Base-by-base conservation (phyloP, 1,140 invertebrate genomes). In the Physella acuta region DNA sequence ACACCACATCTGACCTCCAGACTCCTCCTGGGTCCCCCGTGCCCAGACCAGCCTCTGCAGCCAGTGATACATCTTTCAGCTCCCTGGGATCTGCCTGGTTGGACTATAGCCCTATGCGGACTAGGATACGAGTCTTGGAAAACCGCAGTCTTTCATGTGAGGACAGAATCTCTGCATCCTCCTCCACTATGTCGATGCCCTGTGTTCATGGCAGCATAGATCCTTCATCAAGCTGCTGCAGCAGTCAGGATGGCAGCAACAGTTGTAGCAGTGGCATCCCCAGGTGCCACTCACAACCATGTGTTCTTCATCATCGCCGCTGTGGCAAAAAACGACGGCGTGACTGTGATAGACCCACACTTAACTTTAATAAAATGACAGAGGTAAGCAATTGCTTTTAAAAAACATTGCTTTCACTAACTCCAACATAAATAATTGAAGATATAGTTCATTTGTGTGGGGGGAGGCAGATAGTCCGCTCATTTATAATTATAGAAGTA, bases 81-180 rank as follows among this genome's bases (percentile, higher is more conserved):
- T 74, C 79, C 33, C 61, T 71, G 34, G 68, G 68, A 44, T 72
- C 71, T n/a, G 55, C 71, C 16, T 79, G 76, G 76, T 59, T 73
- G 17, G 73, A 77, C 34, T 68, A 61, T 24, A 64, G 55, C 59
- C 71, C 74, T 55, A 37, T 53, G 3, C 55, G 66, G 33, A 36
- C 63, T 60, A 70, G 73, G 36, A 61, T 59, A 51, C 70, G 73
- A 56, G 73, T 77, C 49, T 76, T 82, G 56, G 71, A 79, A 72
- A 79, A 77, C 70, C 79, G 81, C 44, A 82, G 81, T 78, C 76
- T 82, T 78, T 82, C 81, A 71, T 77, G 73, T 62, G 81, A 82
- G 77, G 81, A 82, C 55, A 70, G 73, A 70, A 79, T 81, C 71
- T 81, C 79, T 28, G 68, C 59, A 39, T 74, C 71, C 49, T 68